A percentile compares a stretch with the other conserved stretches of the same genome.
Evolutionary conservation across 2,888 invertebrate species (phyloP).

Genomic region (Yponomeuta sedellus): DNA sequence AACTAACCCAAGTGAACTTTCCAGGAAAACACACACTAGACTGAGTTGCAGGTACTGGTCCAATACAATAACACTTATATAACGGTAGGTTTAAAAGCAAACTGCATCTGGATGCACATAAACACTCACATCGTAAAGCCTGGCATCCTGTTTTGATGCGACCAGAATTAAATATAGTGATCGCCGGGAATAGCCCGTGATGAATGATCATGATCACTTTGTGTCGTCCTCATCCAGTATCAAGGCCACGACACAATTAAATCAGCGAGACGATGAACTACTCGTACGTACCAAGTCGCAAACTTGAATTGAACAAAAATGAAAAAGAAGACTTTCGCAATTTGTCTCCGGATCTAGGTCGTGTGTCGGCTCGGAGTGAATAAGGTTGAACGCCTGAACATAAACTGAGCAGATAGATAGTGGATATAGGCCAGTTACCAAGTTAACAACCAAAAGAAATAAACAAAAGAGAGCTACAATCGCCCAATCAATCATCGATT

Average conservation of each 20-base stretch:
- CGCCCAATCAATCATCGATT: too few relatives aligned
- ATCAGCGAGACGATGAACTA: constrained; percentile 7
- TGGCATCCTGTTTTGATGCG: constrained; percentile 1
- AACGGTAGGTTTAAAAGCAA: background rate
- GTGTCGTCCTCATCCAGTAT: constrained; percentile 33
- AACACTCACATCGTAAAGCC: background rate
- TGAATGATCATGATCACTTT: constrained; percentile 14
- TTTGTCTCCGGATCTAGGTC: constrained; percentile 9
- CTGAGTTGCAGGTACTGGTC: background rate
- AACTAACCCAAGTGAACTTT: background rate
- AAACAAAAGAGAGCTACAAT: too few relatives aligned
- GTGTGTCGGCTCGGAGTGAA: background rate
- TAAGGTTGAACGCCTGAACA: background rate
- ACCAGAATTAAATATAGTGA: constrained; percentile 2
- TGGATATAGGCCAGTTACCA: background rate
- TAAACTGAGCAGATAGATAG: background rate
- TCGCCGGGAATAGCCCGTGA: background rate
- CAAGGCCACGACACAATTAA: constrained; percentile 47
- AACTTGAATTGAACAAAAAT: constrained; percentile 14
- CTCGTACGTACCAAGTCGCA: background rate
- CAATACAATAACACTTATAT: background rate
- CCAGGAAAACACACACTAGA: constrained; percentile 1
- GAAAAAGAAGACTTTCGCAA: constrained; percentile 14
- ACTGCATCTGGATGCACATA: background rate
- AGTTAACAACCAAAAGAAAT: too few relatives aligned